Evolutionary conservation across 2,888 invertebrate species (phyloP).

Genomic region (Machimus rusticus): DNA sequence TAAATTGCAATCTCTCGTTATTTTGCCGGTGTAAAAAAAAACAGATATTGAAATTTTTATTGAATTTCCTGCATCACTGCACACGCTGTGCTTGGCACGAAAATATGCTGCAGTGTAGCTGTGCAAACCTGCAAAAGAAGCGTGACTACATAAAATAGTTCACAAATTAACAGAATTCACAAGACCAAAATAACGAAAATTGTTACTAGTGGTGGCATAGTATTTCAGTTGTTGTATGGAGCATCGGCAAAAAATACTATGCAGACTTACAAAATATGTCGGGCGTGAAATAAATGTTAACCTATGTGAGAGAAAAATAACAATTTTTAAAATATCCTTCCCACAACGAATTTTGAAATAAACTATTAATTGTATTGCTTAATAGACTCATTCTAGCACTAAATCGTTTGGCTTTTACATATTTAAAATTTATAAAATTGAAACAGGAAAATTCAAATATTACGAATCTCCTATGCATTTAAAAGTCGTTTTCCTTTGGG

Average conservation of each 20-base stretch:
- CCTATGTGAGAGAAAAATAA: neutral
- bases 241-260: neutral
- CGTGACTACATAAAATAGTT: neutral
- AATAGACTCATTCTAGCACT: too few relatives aligned
- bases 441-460: too few relatives aligned
- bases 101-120: neutral
- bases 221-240: neutral
- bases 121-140: neutral
- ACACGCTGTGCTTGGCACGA: neutral
- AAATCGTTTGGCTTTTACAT: too few relatives aligned
- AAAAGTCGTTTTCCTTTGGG: too few relatives aligned
- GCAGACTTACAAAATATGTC: neutral
- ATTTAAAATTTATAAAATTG: too few relatives aligned
- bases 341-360: neutral
- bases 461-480: too few relatives aligned
- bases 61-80: neutral
- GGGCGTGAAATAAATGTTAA: neutral
- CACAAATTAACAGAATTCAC: neutral
- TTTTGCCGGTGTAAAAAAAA: neutral
- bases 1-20: neutral
- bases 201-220: neutral
- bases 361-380: too few relatives aligned
- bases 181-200: neutral
- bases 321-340: neutral
- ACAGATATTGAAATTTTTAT: neutral